Base-by-base conservation (phyloP, 2,797 vertebrate species). In the Poeciliopsis presidionis region DNA sequence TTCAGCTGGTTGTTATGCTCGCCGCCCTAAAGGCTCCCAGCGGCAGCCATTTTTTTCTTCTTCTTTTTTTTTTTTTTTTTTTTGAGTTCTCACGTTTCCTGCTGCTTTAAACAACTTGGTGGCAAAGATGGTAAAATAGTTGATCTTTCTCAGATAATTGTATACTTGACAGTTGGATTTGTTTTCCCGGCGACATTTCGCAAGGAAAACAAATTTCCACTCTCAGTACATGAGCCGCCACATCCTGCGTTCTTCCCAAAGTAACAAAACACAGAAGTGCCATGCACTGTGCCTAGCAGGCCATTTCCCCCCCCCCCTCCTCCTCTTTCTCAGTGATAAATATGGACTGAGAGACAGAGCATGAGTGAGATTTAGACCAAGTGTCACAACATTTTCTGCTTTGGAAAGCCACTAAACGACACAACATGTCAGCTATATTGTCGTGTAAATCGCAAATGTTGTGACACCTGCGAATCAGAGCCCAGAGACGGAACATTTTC, bases 1-100 rank as follows among this genome's bases (percentile, higher is more conserved):
- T 90, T 70, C 88, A 90, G 82, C 46, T 76, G 76, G 76, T 83
- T 87, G 84, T 85, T 88, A 75, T 83, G 72, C 78, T 79, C 87
- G 87, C 80, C 84, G 84, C 82, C 75, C 71, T 83, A 53, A 77
- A 78, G 73, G 71, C 75, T 88, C 82, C 86, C 46, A 1, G 53
- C 33, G 72, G 79, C 53, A 76, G 81, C 71, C 59, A 7, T 55
- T 33, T 73, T 53, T 39, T 2, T 47, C 1, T 47, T 47, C 3
- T 33, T 33, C 33, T 6, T 20, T 7, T 47, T 47, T 14, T 30
- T 30, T 30, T 30, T 30, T 8, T 72, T 73, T 39, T 39, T 70
- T 70, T 70, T 7, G 72, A 76, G 82, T 85, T 88, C 41, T 43
- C 41, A 16, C n/a, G 12, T n/a, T 28, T 45, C 25, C 41, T 45